Base-by-base conservation (phyloP, 1,140 invertebrate genomes). In the Pachypsylla venusta region DNA sequence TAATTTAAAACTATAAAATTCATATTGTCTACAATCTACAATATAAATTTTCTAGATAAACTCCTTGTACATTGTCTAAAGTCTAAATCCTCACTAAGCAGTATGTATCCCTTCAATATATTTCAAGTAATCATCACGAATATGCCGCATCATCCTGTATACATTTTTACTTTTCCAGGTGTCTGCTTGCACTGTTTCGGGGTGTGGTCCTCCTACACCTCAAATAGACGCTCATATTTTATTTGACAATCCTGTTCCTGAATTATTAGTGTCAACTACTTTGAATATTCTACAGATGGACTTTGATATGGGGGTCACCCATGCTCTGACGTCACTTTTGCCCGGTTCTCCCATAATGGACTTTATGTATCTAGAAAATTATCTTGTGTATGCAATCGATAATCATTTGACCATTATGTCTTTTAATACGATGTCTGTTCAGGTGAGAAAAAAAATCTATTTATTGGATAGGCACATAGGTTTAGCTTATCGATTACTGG, bases 271-370 rank as follows among this genome's bases (percentile, higher is more conserved):
- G 4, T 48, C 42, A 7, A 48, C 4, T 5, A 10, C 30, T 16
- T 16, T 16, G 16, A 16, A 16, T 35, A 48, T 48, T 48, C 7
- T 48, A n/a, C n/a, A 48, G 42, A n/a, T 48, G 42, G 42, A 48
- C 42, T 48, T 5, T n/a, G 42, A 48, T 19, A 48, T 48, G 42
- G 42, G 42, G 5, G n/a, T 48, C 42, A 48, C 42, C 42, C 42
- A 48, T 19, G 22, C 42, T 48, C 42, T 48, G 4, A 48, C 42
- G 7, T 22, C 42, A n/a, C n/a, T 48, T 7, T 22, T 48, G n/a
- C 3, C 42, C n/a, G 5, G 4, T 3, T 3, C 42, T 19, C 42
- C 42, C 22, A n/a, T 5, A 7, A 48, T 48, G 42, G 42, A 48
- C n/a, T 48, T 10, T 48, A 5, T 48, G 5, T n/a, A 48, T 48